Conservation (phyloP, 1,140 invertebrate species). For the Oscheius sp. region DNA sequence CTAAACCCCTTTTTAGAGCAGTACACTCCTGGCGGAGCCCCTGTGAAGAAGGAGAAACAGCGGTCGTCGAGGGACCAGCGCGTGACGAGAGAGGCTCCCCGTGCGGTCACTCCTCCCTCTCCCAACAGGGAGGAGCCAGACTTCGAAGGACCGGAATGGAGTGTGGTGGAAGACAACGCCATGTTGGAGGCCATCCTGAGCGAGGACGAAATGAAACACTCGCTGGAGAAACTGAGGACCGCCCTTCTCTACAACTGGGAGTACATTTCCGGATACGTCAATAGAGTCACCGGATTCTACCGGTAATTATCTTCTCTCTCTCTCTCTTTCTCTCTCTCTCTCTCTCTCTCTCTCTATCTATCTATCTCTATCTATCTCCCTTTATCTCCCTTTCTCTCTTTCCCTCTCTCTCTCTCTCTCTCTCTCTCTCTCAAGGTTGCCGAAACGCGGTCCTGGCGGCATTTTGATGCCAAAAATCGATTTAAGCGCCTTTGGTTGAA, state of each 20-base stretch:
- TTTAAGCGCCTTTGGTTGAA: too few relatives aligned
- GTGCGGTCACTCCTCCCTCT: constrained; percentile 20
- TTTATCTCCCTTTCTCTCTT: too few relatives aligned
- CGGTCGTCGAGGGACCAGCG: neutral
- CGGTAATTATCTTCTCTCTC: too few relatives aligned
- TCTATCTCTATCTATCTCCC: too few relatives aligned
- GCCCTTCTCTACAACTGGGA: constrained; percentile 17
- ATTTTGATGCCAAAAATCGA: too few relatives aligned
- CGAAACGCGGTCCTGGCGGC: too few relatives aligned
- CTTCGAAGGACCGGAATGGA: constrained; percentile 34
- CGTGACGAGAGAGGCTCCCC: neutral
- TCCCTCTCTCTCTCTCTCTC: too few relatives aligned
- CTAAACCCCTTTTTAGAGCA: neutral
- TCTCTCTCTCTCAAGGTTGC: too few relatives aligned
- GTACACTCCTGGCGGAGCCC: neutral
- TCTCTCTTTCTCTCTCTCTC: too few relatives aligned
- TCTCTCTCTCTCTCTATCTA: too few relatives aligned
- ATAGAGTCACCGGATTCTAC: constrained; percentile 8
- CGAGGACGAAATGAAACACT: neutral
- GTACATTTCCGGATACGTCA: constrained; percentile 13
- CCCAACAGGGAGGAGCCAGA: constrained; percentile 8
- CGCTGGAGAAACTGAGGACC: neutral
- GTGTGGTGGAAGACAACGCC: constrained; percentile 20
- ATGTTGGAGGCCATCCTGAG: neutral
- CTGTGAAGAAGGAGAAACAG: neutral